phyloP scores from a whole-genome alignment of 2,888 invertebrate species.

The Chloroclystis v-ata region DNA sequence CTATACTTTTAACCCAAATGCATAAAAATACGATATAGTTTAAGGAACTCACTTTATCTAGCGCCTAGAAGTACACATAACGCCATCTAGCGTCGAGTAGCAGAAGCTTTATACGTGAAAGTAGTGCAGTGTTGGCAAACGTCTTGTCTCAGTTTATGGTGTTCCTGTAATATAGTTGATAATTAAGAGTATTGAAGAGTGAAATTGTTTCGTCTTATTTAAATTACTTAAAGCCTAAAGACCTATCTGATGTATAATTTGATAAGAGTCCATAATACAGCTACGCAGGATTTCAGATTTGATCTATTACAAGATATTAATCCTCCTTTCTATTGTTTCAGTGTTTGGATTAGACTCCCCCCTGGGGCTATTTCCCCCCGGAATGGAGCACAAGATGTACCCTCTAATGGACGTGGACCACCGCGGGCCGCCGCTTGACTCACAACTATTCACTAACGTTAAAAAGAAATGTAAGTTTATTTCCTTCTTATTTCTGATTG shows the following conservation, averaged over 20 bases:
- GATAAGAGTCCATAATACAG: too few species aligned
- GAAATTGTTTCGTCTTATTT: too few species aligned
- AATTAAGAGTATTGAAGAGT: too few species aligned
- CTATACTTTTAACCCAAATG: too few species aligned
- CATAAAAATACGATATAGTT: too few species aligned
- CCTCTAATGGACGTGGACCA: conserved; percentile 87
- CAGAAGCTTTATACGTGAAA: conserved; percentile 17
- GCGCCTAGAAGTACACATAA: conserved; percentile 25
- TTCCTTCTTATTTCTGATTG: not conserved
- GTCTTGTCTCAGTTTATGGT: too few species aligned
- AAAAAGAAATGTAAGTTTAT: conserved; percentile 87
- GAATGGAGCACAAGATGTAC: conserved; percentile 85
- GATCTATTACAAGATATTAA: too few species aligned
- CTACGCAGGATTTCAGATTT: too few species aligned
- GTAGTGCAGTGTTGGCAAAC: conserved; percentile 1
- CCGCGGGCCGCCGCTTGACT: conserved; percentile 81
- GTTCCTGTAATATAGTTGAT: too few species aligned
- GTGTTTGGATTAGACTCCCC: conserved; percentile 87
- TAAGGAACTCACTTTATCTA: not conserved
- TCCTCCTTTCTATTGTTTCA: conserved; percentile 47
- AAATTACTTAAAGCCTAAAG: too few species aligned
- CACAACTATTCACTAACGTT: conserved; percentile 81
- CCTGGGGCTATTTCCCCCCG: conserved; percentile 85
- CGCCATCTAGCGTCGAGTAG: conserved; percentile 66
- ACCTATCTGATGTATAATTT: too few species aligned